phyloP scores from a whole-genome alignment of 2,797 vertebrate species.

The Capromys pilorides region DNA sequence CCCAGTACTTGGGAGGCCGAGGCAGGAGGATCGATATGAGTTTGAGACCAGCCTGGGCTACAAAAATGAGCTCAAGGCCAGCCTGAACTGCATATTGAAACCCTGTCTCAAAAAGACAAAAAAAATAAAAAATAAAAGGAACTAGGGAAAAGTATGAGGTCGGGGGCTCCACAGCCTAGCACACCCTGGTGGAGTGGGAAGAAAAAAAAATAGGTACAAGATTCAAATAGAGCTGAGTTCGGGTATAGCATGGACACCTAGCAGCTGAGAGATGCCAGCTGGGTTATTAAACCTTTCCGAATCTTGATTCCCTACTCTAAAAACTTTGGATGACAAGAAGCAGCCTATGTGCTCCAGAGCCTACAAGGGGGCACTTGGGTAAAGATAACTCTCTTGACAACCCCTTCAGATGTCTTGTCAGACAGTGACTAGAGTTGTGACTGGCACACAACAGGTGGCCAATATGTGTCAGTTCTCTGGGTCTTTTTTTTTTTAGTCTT shows the following conservation, averaged over 20 bases:
- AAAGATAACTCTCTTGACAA: neutral
- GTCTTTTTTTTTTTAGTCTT: neutral
- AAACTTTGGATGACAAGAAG: neutral
- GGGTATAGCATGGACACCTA: neutral
- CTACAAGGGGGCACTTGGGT: neutral
- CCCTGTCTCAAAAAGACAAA: no score
- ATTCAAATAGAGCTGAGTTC: neutral
- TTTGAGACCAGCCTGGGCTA: no score
- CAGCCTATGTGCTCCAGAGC: neutral
- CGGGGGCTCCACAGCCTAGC: neutral
- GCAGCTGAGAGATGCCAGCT: neutral
- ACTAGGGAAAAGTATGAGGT: neutral
- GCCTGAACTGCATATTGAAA: no score
- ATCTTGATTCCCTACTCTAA: conserved; percentile 9
- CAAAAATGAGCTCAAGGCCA: no score
- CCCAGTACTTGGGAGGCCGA: no score
- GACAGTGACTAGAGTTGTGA: neutral
- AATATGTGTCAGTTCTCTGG: neutral
- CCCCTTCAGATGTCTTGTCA: neutral
- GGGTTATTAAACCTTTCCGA: neutral
- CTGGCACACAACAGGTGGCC: neutral
- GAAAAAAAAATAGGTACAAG: neutral
- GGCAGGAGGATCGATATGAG: no score
- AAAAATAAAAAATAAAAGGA: neutral
- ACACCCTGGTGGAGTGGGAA: neutral